These are phyloP conservation scores for Darevskia mixta DNA, from an alignment of 2,797 vertebrate species.

Conservation along the genomic window DNA sequence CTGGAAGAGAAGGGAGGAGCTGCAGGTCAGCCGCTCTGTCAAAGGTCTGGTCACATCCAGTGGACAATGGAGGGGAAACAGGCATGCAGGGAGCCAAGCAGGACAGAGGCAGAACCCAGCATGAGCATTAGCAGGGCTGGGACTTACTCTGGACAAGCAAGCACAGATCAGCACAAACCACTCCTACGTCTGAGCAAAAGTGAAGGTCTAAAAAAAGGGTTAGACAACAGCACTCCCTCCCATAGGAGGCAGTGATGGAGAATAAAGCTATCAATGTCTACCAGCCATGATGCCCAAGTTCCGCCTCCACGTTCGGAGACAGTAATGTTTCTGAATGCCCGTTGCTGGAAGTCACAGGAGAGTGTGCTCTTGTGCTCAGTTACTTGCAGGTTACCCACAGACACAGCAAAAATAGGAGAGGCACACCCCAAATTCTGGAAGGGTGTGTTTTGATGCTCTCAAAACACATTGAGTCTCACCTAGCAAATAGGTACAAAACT, in stretches of 20 bases:
- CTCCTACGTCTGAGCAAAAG: no score
- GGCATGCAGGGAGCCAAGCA: background rate
- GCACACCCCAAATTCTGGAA: background rate
- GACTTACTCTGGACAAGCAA: background rate
- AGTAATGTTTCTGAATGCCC: no score
- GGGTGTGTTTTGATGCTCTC: background rate
- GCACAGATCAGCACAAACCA: no score
- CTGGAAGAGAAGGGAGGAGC: constrained; percentile 68
- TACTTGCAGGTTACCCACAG: background rate
- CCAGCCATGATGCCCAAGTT: no score
- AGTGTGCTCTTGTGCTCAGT: no score
- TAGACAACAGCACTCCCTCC: no score
- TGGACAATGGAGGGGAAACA: background rate
- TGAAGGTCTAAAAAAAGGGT: background rate
- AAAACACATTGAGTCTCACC: no score
- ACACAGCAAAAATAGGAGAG: background rate
- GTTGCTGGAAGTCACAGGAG: no score
- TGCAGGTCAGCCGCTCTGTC: background rate
- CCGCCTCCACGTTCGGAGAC: no score
- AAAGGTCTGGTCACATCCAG: background rate
- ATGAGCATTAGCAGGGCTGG: background rate
- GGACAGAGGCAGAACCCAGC: background rate
- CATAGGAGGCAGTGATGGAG: no score
- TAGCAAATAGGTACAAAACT: background rate
- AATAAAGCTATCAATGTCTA: no score